Evolutionary conservation across 2,797 vertebrate genomes (phyloP).

Genomic region (Paramormyrops hopkinsi): DNA sequence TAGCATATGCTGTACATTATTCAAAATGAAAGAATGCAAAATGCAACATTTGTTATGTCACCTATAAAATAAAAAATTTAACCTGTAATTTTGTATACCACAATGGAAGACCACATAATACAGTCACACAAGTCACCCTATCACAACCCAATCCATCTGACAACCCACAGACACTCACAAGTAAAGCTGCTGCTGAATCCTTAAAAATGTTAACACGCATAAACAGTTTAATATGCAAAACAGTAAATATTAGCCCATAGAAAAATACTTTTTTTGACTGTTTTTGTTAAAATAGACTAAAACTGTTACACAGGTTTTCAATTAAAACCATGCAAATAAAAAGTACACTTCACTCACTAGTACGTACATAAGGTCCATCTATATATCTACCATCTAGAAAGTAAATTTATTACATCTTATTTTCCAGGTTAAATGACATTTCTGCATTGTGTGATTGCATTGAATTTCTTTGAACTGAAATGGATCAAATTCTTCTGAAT

Average conservation of each 20-base stretch:
- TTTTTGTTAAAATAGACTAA: no score
- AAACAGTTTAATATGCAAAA: no score
- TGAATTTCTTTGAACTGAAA: not conserved
- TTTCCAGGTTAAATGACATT: not conserved
- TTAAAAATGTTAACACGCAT: no score
- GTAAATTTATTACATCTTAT: not conserved
- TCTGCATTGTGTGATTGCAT: not conserved
- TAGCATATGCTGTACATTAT: not conserved
- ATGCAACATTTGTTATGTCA: not conserved
- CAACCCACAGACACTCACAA: not conserved
- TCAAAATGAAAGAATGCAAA: not conserved
- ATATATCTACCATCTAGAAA: not conserved
- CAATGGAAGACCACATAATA: not conserved
- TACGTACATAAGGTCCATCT: not conserved
- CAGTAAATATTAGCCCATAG: no score
- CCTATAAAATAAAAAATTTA: not conserved
- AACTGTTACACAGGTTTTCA: no score
- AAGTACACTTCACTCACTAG: not conserved
- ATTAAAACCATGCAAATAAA: no score
- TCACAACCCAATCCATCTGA: not conserved
- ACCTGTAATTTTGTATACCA: not conserved
- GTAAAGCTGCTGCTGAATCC: no score
- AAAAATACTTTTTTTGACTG: no score
- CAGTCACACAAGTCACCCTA: not conserved
- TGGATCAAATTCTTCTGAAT: not conserved